Conservation (phyloP, 1,140 invertebrate genomes). For the Nebria ingens region DNA sequence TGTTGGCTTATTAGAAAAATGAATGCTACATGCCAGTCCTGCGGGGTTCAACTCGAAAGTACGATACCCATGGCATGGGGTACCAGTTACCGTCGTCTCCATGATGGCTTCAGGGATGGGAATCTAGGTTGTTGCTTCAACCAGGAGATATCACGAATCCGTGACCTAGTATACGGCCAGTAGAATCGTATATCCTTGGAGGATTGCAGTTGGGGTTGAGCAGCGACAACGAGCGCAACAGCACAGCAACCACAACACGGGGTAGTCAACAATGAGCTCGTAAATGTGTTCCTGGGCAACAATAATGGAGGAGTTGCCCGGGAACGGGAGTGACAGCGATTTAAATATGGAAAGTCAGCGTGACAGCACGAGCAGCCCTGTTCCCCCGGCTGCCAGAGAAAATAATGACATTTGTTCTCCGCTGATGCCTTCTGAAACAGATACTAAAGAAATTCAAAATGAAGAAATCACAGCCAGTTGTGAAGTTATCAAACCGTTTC, state of each 20-base stretch:
- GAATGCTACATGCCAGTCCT: background rate
- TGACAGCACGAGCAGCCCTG: background rate
- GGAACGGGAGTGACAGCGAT: background rate
- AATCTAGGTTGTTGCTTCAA: conserved; percentile 2
- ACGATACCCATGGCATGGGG: too few relatives aligned
- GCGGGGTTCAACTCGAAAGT: background rate
- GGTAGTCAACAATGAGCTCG: background rate
- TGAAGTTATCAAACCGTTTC: conserved; percentile 1
- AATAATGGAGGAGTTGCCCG: background rate
- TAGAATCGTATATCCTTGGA: background rate
- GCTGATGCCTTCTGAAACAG: background rate
- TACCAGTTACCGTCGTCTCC: background rate
- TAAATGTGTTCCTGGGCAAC: background rate
- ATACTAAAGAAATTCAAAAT: background rate
- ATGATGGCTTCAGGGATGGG: background rate
- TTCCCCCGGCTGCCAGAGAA: background rate
- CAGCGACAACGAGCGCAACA: too few relatives aligned
- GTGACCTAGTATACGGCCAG: background rate
- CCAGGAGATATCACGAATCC: background rate
- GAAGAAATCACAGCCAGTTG: background rate
- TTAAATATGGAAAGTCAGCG: background rate
- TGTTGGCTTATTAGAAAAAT: background rate
- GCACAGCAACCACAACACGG: too few relatives aligned
- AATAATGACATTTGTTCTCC: background rate
- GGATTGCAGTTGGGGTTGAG: background rate